Conservation (phyloP, 1,140 invertebrate species). For the Diachasma alloeum region DNA sequence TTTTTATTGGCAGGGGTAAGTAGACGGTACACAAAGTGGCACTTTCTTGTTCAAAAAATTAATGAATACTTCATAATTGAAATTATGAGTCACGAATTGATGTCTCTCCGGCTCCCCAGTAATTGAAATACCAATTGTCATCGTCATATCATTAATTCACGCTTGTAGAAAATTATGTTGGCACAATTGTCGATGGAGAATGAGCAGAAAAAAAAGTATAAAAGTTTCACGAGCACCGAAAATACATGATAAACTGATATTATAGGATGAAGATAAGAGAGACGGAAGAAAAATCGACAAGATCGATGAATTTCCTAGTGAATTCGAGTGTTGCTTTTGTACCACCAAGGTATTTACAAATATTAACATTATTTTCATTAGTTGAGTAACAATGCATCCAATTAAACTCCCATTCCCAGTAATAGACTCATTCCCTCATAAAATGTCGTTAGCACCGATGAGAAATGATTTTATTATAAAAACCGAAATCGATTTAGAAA, state of each 20-base stretch:
- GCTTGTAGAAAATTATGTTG: slow-evolving; percentile 8
- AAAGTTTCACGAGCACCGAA: slow-evolving; percentile 5
- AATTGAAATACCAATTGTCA: neutral
- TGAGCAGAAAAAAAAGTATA: neutral
- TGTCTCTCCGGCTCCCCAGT: slow-evolving; percentile 28
- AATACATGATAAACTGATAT: slow-evolving; percentile 50
- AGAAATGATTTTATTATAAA: neutral
- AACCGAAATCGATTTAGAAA: neutral
- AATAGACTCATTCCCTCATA: neutral
- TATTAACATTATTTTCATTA: slow-evolving; percentile 44
- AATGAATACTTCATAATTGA: neutral
- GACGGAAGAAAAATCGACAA: slow-evolving; percentile 74
- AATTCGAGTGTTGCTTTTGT: slow-evolving; percentile 96
- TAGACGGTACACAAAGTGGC: slow-evolving; percentile 29
- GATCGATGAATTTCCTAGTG: slow-evolving; percentile 84
- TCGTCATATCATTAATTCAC: neutral
- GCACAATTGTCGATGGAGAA: neutral
- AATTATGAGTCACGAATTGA: neutral
- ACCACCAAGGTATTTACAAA: slow-evolving; percentile 84
- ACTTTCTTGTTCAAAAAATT: slow-evolving; percentile 20
- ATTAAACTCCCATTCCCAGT: neutral
- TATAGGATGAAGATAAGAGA: slow-evolving; percentile 75
- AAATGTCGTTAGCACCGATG: neutral
- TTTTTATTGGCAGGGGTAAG: slow-evolving; percentile 22
- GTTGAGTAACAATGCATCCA: slow-evolving; percentile 10